Base-by-base conservation (phyloP, 2,797 vertebrate genomes). In the Hoplostethus mediterraneus region DNA sequence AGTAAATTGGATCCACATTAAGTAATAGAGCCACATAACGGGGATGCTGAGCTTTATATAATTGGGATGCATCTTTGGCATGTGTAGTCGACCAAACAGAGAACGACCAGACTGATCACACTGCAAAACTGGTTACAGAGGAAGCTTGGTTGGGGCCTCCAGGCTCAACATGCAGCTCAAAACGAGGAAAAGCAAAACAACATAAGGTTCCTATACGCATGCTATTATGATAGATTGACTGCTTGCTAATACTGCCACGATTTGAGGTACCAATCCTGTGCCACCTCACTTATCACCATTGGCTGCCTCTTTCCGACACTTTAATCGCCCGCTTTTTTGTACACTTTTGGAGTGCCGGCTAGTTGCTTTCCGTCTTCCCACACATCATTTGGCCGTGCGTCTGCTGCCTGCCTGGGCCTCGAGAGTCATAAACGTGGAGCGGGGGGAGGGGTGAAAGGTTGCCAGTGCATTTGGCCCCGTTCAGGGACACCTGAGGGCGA, bases 231-330 rank as follows among this genome's bases (percentile, higher is more conserved):
- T 47, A 48, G 69, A 88, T 81, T 31, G 68, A 70, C 63, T 81
- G 76, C 76, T 63, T 48, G 73, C 75, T 90, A 89, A 91, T 91
- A 88, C 73, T 6, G 58, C 72, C 82, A 77, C 58, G 45, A 83
- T 83, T 67, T 80, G 71, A 87, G 76, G 76, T 78, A 79, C 86
- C n/a, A 66, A 86, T 90, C 84, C 48, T 13, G 45, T 42, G 16
- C 61, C 90, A 93, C 92, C 90, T 91, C 89, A 91, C 91, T 92
- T 89, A 90, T 94, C 92, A 93, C 72, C 71, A 68, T 77, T 21
- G 67, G 68, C 71, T 71, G 71, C 73, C 81, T 84, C 84, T 84
- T 83, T 90, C 87, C 73, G 91, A 94, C 92, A 92, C 87, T 83
- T 94, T 91, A 92, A 94, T 92, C 86, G 56, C 74, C 80, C 28